phyloP scores from a whole-genome alignment of 2,888 invertebrate genomes.

The Tribolium freemani region DNA sequence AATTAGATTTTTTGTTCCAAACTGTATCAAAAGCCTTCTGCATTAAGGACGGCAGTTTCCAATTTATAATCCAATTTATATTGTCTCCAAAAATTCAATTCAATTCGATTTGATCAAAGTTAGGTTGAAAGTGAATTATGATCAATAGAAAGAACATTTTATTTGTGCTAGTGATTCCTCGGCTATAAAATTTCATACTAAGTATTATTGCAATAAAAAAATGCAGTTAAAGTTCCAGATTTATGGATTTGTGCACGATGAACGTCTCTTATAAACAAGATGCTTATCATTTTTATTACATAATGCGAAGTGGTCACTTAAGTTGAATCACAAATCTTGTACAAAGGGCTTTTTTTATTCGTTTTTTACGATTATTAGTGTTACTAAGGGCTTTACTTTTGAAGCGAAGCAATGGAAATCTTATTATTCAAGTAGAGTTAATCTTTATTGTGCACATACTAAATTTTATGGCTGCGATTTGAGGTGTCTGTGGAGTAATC shows the following conservation, averaged over 20 bases:
- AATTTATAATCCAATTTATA: too few relatives aligned
- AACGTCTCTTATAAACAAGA: neutral
- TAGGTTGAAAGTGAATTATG: neutral
- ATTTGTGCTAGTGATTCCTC: neutral
- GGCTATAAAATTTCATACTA: neutral
- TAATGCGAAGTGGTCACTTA: neutral
- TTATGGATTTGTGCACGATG: constrained; percentile 10
- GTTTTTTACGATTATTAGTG: neutral
- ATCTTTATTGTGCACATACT: neutral
- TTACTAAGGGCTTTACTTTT: neutral
- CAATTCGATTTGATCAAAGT: too few relatives aligned
- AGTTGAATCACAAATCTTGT: neutral
- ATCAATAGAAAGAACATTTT: neutral
- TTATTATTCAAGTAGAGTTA: neutral
- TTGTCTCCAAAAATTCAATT: too few relatives aligned
- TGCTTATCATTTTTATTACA: neutral
- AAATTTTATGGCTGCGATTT: neutral
- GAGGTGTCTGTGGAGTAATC: neutral
- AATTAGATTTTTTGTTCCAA: too few relatives aligned
- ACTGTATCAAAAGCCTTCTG: too few relatives aligned
- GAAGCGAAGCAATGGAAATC: neutral
- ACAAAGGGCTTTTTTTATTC: neutral
- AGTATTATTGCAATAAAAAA: neutral
- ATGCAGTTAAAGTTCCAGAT: neutral
- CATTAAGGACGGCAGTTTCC: too few relatives aligned